Evolutionary conservation across 2,113 vertebrate genomes (phyloP), one percentile per base, ranked within the genome.

Genomic region (Melozone crissalis): DNA sequence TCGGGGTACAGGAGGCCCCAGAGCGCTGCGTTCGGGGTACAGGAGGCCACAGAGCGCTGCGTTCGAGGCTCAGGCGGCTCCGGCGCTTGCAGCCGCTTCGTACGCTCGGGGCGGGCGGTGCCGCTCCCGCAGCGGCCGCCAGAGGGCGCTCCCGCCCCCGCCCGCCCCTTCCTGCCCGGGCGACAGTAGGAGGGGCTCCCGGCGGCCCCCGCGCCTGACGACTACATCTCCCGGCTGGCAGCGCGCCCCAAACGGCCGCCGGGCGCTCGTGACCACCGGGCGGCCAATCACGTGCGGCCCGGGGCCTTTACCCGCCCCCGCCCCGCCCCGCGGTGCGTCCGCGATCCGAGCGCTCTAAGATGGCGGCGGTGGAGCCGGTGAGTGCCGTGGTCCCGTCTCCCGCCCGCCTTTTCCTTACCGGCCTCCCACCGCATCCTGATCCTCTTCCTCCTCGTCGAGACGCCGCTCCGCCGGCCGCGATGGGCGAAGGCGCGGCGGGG

Each of bases 321-420:
- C 96, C 93, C 97, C 98, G 95, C 98, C 94, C 95, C 95, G 95
- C 95, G 94, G 96, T 95, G 96, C 97, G 95, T 94, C 97, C 97
- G 97, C 66, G 95, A 92, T 66, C 98, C 96, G 95, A 98, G 87
- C 98, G 97, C 97, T 97, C 96, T 98, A 99, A 99, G 98, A 99
- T 99, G 99, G 99, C 99, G 99, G 97, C 99, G 94, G 98, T 98
- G 95, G 97, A 99, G 96, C 97, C 98, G 99, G 99, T 99, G 98
- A 99, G 99, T 98, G 88, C 85, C 94, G 95, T 90, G 61, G 95
- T 95, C 78, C n/a, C 90, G 39, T 85, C 93, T 92, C 43, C 35
- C n/a, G 46, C 51, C 61, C 52, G 88, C 81, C 55, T n/a, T 47
- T 22, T 35, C 24, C 13, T 20, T 37, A 41, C 21, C 24, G 68